A percentile compares a stretch with the other conserved stretches of the same genome.
Conservation (phyloP, 1,140 invertebrate genomes). For the Pogonognathellus flavescens region DNA sequence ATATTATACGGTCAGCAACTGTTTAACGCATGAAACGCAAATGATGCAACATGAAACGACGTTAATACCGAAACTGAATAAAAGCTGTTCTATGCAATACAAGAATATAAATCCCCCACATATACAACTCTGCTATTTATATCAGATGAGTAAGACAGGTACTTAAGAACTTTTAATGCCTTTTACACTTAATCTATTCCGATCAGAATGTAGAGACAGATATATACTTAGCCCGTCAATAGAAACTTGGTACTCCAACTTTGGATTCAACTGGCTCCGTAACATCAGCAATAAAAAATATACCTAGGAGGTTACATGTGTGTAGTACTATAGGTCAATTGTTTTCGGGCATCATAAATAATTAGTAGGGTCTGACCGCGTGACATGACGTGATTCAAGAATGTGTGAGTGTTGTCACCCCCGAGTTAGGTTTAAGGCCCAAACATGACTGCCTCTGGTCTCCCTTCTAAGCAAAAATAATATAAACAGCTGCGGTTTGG, state of each 20-base stretch:
- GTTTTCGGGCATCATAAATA: conserved; percentile 32
- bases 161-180: conserved; percentile 19
- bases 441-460: not conserved
- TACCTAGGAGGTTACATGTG: not conserved
- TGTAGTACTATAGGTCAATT: conserved; percentile 32
- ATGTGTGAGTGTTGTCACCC: conserved; percentile 28
- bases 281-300: not conserved
- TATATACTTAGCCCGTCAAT: conserved; percentile 1
- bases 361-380: conserved; percentile 15
- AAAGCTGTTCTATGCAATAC: too few species aligned
- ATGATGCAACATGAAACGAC: too few species aligned
- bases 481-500: too few species aligned
- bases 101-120: too few species aligned
- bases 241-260: not conserved
- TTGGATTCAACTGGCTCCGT: too few species aligned
- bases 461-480: conserved; percentile 25
- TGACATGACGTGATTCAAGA: conserved; percentile 43
- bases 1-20: not conserved
- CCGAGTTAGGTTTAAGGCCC: not conserved
- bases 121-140: too few species aligned
- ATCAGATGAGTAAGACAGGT: not conserved
- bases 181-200: conserved; percentile 10
- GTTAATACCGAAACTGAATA: too few species aligned
- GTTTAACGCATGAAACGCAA: too few species aligned
- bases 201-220: not conserved